These are phyloP conservation scores for Drosophila pachea DNA, from an alignment of 1,140 invertebrate species.

Conservation along the genomic window DNA sequence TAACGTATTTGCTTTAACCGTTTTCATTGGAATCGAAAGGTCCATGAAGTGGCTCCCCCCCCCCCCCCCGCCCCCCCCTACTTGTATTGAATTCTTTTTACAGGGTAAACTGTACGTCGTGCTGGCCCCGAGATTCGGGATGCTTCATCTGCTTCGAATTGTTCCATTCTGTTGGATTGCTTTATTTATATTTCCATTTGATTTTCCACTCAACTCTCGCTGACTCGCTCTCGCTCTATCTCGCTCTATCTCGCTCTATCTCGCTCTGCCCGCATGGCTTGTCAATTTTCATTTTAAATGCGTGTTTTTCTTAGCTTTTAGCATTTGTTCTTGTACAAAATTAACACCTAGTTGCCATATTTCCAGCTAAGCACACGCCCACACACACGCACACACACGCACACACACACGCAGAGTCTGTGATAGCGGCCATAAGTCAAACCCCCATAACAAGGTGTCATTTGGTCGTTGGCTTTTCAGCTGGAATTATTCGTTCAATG, in stretches of 20 bases:
- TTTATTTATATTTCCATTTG: slow-evolving; percentile 21
- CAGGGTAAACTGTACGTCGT: background rate
- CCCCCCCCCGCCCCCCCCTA: slow-evolving; percentile 27
- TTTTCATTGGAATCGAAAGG: slow-evolving; percentile 58
- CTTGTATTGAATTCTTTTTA: slow-evolving; percentile 56
- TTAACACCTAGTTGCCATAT: slow-evolving; percentile 72
- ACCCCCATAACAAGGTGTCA: slow-evolving; percentile 66
- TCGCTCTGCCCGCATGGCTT: slow-evolving; percentile 50
- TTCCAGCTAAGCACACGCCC: slow-evolving; percentile 57
- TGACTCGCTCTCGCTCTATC: background rate
- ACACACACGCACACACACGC: slow-evolving; percentile 21
- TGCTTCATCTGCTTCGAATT: background rate
- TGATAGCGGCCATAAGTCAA: slow-evolving; percentile 40
- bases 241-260: too few species aligned
- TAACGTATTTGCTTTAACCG: slow-evolving; percentile 48
- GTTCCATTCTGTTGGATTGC: too few species aligned
- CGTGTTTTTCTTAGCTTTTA: slow-evolving; percentile 39
- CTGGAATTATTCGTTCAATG: slow-evolving; percentile 59
- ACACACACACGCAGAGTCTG: background rate
- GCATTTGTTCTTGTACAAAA: slow-evolving; percentile 59
- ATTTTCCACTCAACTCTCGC: slow-evolving; percentile 15
- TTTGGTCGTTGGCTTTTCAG: slow-evolving; percentile 45
- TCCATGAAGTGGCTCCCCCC: slow-evolving; percentile 2
- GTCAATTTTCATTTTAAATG: slow-evolving; percentile 48
- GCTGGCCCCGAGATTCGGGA: background rate